These are phyloP conservation scores for Halcyon chelicuti DNA, from an alignment of 2,797 vertebrate species.

Conservation along the genomic window DNA sequence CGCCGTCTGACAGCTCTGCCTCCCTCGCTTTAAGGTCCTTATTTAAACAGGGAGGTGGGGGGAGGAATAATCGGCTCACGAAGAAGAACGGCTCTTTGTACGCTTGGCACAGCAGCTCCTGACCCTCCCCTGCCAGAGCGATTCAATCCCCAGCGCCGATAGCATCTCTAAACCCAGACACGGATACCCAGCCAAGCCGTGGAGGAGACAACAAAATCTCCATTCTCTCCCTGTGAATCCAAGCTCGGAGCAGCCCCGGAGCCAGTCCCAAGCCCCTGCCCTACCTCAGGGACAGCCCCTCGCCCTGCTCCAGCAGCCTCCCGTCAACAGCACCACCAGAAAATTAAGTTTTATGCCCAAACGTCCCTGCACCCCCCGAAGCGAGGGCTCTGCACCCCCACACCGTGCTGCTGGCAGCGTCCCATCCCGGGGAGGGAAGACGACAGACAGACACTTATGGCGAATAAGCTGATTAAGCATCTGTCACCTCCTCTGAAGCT, in stretches of 20 bases:
- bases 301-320: not conserved
- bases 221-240: not conserved
- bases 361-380: rapidly evolving
- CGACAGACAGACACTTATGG: constrained; percentile 7
- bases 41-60: not conserved
- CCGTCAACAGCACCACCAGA: rapidly evolving
- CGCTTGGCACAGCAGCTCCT: not conserved
- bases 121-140: not conserved
- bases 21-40: not conserved
- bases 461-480: constrained; percentile 73
- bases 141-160: not conserved
- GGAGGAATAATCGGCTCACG: constrained; percentile 24
- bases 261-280: rapidly evolving
- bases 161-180: not conserved
- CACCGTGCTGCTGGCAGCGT: not conserved
- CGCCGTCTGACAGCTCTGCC: not conserved
- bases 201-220: not conserved
- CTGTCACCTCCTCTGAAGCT: constrained; percentile 60
- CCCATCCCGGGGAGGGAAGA: not conserved
- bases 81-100: constrained; percentile 26
- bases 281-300: not conserved
- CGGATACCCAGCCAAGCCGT: not conserved
- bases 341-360: rapidly evolving
- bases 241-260: rapidly evolving
- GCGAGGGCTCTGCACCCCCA: not conserved